These are phyloP conservation scores for Acanthisitta chloris DNA, from an alignment of 2,113 vertebrate species.

Conservation along the genomic window DNA sequence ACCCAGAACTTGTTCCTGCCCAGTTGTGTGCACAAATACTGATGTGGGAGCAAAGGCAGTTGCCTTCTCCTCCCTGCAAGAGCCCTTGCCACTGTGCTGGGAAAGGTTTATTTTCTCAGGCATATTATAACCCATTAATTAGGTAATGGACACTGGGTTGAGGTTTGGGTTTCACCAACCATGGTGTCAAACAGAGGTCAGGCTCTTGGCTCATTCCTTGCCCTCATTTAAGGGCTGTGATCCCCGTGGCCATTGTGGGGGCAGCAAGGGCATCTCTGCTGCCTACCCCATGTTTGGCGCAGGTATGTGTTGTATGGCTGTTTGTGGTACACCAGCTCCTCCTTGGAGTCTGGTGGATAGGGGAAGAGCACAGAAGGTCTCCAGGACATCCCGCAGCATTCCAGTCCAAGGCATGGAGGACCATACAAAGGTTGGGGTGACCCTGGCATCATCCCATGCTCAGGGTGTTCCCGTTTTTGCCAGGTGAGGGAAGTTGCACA, in stretches of 20 bases:
- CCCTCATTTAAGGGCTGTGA: background rate
- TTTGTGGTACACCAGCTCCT: background rate
- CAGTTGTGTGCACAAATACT: background rate
- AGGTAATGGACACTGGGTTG: background rate
- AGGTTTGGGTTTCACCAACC: background rate
- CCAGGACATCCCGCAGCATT: background rate
- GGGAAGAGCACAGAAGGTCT: background rate
- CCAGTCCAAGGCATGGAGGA: background rate
- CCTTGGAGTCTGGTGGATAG: accelerated
- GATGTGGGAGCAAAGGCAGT: accelerated
- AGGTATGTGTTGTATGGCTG: background rate
- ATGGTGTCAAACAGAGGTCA: background rate
- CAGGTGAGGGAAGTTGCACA: background rate
- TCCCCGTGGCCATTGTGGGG: accelerated
- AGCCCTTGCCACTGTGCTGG: background rate
- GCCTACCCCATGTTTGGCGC: background rate
- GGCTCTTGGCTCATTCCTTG: background rate
- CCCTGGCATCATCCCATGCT: background rate
- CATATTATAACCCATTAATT: background rate
- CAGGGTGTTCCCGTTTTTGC: accelerated
- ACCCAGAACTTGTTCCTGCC: background rate
- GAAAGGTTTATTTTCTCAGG: background rate
- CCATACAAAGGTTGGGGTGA: background rate
- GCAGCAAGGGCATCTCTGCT: background rate
- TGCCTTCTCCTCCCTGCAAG: background rate